phyloP scores from a whole-genome alignment of 2,113 vertebrate genomes.

The Perccottus glenii region DNA sequence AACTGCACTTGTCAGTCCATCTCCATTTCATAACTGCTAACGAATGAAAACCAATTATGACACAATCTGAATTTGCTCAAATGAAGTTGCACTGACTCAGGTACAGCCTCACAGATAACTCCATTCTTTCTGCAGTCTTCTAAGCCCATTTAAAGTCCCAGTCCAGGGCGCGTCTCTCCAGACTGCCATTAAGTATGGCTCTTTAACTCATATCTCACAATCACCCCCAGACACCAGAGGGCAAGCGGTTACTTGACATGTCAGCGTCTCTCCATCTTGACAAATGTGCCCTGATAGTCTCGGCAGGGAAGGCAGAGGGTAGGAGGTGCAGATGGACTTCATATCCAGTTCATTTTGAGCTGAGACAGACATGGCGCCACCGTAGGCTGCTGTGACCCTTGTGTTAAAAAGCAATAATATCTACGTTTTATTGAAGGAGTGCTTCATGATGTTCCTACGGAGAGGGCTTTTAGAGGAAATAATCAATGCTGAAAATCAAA shows the following conservation, averaged over 20 bases:
- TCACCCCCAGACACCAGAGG: conserved; percentile 61
- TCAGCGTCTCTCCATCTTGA: conserved; percentile 55
- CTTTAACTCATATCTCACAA: conserved; percentile 70
- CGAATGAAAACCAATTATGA: conserved; percentile 33
- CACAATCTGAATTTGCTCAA: conserved; percentile 20
- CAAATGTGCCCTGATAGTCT: conserved; percentile 61
- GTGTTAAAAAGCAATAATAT: conserved; percentile 63
- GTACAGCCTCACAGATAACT: conserved; percentile 23
- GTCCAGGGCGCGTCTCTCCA: conserved; percentile 22
- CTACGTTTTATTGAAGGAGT: conserved; percentile 56
- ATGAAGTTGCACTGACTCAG: conserved; percentile 16
- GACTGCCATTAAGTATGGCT: conserved; percentile 34
- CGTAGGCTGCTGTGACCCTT: conserved; percentile 51
- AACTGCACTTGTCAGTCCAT: conserved; percentile 5
- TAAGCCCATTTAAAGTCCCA: conserved; percentile 27
- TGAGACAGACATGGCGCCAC: conserved; percentile 59
- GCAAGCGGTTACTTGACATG: conserved; percentile 64
- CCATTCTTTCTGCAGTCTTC: conserved; percentile 12
- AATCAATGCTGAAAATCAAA: conserved; percentile 56
- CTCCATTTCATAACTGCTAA: conserved; percentile 23
- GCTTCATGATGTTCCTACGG: conserved; percentile 45
- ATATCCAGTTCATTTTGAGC: conserved; percentile 72
- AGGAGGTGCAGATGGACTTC: conserved; percentile 55
- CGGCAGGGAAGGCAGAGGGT: conserved; percentile 37
- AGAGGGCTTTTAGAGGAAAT: conserved; percentile 40